Base-by-base conservation (phyloP, 2,888 invertebrate genomes). In the Xanthorhoe designata region DNA sequence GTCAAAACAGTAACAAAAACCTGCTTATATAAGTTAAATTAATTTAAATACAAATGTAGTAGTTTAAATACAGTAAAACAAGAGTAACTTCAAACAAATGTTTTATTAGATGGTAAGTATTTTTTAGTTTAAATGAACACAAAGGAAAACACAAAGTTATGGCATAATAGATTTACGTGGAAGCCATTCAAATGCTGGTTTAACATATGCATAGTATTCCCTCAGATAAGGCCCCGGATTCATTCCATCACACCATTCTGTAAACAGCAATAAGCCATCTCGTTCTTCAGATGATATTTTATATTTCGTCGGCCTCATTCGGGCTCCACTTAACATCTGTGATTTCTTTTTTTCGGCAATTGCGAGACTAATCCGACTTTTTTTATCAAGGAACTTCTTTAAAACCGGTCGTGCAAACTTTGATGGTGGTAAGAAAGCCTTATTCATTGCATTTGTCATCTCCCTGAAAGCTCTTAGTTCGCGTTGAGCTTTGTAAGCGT, bases 371-470 rank as follows among this genome's bases (percentile, higher is more conserved):
- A 75, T 75, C 64, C 83, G 68, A 82, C 79, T 75, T 86, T 90
- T 90, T 81, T 92, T 76, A 79, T 92, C 78, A 77, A 86, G 53
- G 89, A 83, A 76, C 66, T 89, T 89, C 59, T 78, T 81, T 0
- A 92, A 74, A n/a, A 85, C 82, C 1, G 88, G 86, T 38, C 87
- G 79, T 58, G 76, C 72, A 83, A 80, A 86, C 79, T 88, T 75
- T 71, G 81, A 74, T 9, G 92, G 92, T 6, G 86, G 85, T 68
- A 88, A 80, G 72, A 93, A 93, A 8, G 93, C 92, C 76, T 88
- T 92, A 71, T 91, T 90, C 87, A 92, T 88, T 47, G 91, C 89
- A 68, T 84, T 88, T 51, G 91, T 91, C 92, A 94, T 89, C 76
- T 91, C 91, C 66, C 82, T 83, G 70, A 93, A 93, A 32, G 88